These are phyloP conservation scores for Orientallactaga bullata DNA, from an alignment of 2,113 vertebrate genomes.

Conservation along the genomic window DNA sequence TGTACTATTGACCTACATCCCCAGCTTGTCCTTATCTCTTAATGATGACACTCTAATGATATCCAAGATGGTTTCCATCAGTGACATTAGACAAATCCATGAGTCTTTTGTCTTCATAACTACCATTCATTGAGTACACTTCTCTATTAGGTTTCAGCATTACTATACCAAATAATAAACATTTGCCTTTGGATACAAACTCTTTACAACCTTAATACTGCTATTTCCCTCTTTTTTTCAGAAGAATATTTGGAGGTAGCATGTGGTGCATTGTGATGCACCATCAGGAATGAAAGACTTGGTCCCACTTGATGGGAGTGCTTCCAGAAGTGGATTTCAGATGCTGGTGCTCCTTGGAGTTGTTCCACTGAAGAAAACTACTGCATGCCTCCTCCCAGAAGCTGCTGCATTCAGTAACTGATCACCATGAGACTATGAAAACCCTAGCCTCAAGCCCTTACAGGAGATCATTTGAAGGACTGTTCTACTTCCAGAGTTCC, in stretches of 20 bases:
- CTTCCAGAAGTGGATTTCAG: neutral
- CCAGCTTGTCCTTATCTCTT: neutral
- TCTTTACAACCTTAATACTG: neutral
- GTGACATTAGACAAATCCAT: conserved; percentile 17
- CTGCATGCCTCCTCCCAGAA: neutral
- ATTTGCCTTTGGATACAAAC: neutral
- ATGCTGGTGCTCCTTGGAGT: neutral
- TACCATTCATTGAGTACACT: neutral
- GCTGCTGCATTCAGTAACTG: neutral
- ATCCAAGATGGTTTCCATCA: conserved; percentile 22
- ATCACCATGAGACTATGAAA: neutral
- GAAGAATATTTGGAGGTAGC: neutral
- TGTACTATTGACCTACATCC: neutral
- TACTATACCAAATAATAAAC: neutral
- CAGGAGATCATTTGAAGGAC: neutral
- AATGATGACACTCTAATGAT: neutral
- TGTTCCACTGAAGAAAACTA: neutral
- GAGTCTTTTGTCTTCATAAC: neutral
- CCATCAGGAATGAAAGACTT: neutral
- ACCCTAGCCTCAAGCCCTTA: neutral
- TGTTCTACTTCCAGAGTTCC: neutral
- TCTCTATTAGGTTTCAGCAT: neutral
- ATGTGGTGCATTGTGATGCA: neutral
- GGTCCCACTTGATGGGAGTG: neutral
- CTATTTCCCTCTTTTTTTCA: neutral